Percentiles rank a stretch among this genome's conserved stretches.
Evolutionary conservation across 2,797 vertebrate genomes (phyloP).

Genomic region (Rhinoraja longicauda): DNA sequence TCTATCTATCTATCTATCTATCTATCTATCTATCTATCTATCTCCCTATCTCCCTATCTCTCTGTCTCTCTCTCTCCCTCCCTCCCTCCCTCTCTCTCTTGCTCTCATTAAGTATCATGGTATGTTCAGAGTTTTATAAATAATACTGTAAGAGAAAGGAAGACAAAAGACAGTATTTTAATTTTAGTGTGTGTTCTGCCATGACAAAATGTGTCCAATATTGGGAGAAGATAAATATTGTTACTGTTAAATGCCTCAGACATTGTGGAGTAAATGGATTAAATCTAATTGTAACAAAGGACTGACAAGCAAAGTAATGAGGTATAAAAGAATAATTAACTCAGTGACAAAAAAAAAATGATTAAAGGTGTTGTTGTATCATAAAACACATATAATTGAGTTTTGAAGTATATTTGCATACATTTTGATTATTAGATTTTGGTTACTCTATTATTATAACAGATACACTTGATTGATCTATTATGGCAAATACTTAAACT

Average conservation of each 20-base stretch:
- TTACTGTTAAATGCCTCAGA: background rate
- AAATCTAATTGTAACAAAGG: background rate
- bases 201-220: background rate
- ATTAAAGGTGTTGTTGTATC: background rate
- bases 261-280: background rate
- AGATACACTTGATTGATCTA: slow-evolving; percentile 25
- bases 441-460: background rate
- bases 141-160: background rate
- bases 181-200: background rate
- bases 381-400: slow-evolving; percentile 3
- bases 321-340: background rate
- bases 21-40: too few species aligned
- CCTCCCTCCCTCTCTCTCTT: too few species aligned
- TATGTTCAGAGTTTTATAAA: too few species aligned
- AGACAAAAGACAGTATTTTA: background rate
- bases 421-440: background rate
- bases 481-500: background rate
- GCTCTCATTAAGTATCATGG: too few species aligned
- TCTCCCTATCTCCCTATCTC: too few species aligned
- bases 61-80: too few species aligned
- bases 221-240: background rate
- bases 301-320: slow-evolving; percentile 15
- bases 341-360: background rate
- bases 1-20: too few species aligned
- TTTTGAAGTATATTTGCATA: slow-evolving; percentile 4